Percentiles rank a stretch among this genome's conserved stretches.
phyloP scores from a whole-genome alignment of 2,797 vertebrate genomes.

The Psittacula derbiana region DNA sequence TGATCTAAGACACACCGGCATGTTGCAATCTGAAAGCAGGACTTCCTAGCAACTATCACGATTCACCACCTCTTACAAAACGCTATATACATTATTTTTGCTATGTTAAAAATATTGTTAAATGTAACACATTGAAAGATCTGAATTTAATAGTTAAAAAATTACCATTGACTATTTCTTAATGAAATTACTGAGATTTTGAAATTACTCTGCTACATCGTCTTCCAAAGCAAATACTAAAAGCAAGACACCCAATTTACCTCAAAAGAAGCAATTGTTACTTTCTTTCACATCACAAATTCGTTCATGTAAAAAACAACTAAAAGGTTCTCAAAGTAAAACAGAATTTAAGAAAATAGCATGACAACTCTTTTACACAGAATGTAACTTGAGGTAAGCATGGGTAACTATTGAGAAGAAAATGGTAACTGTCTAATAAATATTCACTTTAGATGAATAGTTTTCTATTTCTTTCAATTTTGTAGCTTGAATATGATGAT shows the following conservation, averaged over 20 bases:
- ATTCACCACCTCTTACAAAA: not conserved
- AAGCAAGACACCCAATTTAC: not conserved
- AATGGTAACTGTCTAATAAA: slow-evolving; percentile 3
- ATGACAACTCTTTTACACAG: not conserved
- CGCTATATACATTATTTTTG: rapidly evolving
- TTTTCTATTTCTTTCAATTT: not conserved
- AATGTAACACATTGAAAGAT: not conserved
- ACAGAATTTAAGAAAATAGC: not conserved
- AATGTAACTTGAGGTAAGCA: slow-evolving; percentile 2
- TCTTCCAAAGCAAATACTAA: not conserved
- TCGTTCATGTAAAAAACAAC: not conserved
- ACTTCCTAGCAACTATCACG: not conserved
- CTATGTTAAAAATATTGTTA: not conserved
- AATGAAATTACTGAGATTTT: not conserved
- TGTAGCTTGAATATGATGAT: not conserved
- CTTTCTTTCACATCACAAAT: not conserved
- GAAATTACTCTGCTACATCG: not conserved
- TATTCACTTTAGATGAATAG: not conserved
- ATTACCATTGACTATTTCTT: not conserved
- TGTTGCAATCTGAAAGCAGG: not conserved
- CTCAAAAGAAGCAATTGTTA: not conserved
- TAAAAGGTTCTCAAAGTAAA: slow-evolving; percentile 8
- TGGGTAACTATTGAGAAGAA: not conserved
- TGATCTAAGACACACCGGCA: not conserved
- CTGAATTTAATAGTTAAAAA: not conserved